Evolutionary conservation across 2,113 vertebrate genomes (phyloP).

Genomic region (Sapajus apella): DNA sequence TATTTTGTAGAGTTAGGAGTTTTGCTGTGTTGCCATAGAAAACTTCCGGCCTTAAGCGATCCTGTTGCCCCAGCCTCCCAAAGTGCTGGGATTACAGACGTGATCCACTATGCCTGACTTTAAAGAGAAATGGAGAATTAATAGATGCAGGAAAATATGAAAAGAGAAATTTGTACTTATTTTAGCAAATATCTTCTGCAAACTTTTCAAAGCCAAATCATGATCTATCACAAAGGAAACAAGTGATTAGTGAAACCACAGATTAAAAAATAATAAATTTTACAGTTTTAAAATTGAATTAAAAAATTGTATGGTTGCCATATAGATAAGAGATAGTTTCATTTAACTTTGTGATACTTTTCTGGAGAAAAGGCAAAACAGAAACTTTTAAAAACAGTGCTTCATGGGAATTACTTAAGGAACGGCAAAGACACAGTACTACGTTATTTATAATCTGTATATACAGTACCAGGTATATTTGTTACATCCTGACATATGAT

Average conservation of each 20-base stretch:
- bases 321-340: not conserved
- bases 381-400: not conserved
- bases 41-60: too few species aligned
- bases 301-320: not conserved
- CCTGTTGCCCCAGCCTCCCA: too few species aligned
- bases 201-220: not conserved
- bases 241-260: not conserved
- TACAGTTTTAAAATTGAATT: not conserved
- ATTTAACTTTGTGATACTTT: not conserved
- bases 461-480: not conserved
- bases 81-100: too few species aligned
- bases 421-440: not conserved
- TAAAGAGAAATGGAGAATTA: not conserved
- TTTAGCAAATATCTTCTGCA: not conserved
- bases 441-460: not conserved
- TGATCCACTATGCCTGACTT: not conserved
- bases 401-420: not conserved
- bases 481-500: not conserved
- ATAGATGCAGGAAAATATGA: not conserved
- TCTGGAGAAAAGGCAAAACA: not conserved
- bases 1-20: too few species aligned
- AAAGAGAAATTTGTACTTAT: not conserved
- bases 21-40: too few species aligned
- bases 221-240: not conserved
- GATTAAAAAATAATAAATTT: not conserved